Evolutionary conservation across 2,797 vertebrate species (phyloP).

Genomic region (Poecile montanus): DNA sequence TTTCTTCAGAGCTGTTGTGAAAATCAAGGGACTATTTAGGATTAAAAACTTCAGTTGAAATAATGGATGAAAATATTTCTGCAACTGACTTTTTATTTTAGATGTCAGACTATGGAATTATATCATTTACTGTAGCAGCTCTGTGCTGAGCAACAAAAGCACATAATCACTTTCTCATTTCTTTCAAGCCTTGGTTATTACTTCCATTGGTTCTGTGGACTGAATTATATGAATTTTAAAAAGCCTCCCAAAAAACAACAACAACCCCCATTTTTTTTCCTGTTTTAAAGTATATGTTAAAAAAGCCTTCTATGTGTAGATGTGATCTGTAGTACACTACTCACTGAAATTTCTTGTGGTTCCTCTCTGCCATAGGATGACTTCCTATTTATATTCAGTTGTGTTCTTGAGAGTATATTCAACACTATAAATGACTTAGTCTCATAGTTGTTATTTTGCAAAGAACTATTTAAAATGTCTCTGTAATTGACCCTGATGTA

Average conservation of each 20-base stretch:
- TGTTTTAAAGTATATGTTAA: not conserved
- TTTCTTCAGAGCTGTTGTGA: not conserved
- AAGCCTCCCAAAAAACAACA: not conserved
- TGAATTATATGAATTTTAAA: not conserved
- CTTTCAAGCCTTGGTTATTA: not conserved
- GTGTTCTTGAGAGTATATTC: not conserved
- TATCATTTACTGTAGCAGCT: not conserved
- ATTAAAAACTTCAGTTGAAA: not conserved
- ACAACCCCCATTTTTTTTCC: rapidly evolving
- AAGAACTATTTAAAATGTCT: conserved; percentile 31
- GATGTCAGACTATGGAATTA: not conserved
- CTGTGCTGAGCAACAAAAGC: not conserved
- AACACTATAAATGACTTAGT: not conserved
- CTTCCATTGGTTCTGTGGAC: not conserved
- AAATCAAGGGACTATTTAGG: not conserved
- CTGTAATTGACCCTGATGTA: not conserved
- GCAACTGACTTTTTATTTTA: not conserved
- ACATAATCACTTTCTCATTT: not conserved
- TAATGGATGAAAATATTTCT: not conserved
- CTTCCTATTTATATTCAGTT: conserved; percentile 20
- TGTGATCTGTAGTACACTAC: not conserved
- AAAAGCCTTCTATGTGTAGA: not conserved
- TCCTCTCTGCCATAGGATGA: not conserved
- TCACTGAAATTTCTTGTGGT: not conserved
- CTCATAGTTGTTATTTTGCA: not conserved